Evolutionary conservation across 2,797 vertebrate species (phyloP).

Genomic region (Takifugu ocellatus): DNA sequence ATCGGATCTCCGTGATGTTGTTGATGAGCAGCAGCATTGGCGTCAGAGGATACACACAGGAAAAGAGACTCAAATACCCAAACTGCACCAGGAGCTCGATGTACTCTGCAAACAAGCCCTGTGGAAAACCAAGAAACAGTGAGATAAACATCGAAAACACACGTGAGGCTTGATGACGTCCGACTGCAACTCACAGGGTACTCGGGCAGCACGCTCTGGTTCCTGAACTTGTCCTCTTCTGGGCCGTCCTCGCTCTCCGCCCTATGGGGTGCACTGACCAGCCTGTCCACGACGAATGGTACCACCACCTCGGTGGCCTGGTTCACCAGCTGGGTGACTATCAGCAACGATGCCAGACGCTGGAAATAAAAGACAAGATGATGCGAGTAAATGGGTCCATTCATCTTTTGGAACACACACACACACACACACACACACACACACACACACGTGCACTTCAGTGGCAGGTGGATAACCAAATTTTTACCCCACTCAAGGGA

Average conservation of each 20-base stretch:
- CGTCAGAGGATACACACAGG: slow-evolving; percentile 80
- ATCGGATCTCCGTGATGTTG: slow-evolving; percentile 80
- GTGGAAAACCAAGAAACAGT: slow-evolving; percentile 4
- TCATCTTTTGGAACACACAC: too few relatives aligned
- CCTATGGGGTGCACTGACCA: slow-evolving; percentile 62
- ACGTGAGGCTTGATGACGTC: too few relatives aligned
- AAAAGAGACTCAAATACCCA: slow-evolving; percentile 84
- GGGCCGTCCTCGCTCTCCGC: slow-evolving; percentile 70
- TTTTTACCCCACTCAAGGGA: too few relatives aligned
- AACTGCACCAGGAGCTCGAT: slow-evolving; percentile 85
- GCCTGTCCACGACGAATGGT: slow-evolving; percentile 75
- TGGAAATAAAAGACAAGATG: slow-evolving; percentile 26
- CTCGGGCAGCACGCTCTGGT: slow-evolving; percentile 64
- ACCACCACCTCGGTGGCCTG: slow-evolving; percentile 79
- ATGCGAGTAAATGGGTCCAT: too few relatives aligned
- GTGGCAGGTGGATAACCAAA: too few relatives aligned
- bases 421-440: too few relatives aligned
- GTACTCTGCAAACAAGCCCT: slow-evolving; percentile 83
- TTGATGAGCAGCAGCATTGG: slow-evolving; percentile 79
- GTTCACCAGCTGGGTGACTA: slow-evolving; percentile 77
- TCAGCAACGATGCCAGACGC: slow-evolving; percentile 79
- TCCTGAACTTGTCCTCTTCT: slow-evolving; percentile 75
- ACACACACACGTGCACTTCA: too few relatives aligned
- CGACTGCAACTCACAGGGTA: slow-evolving; percentile 69
- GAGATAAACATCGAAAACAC: neutral